phyloP scores from a whole-genome alignment of 2,888 invertebrate genomes.

The Oxystoma pomonae region DNA sequence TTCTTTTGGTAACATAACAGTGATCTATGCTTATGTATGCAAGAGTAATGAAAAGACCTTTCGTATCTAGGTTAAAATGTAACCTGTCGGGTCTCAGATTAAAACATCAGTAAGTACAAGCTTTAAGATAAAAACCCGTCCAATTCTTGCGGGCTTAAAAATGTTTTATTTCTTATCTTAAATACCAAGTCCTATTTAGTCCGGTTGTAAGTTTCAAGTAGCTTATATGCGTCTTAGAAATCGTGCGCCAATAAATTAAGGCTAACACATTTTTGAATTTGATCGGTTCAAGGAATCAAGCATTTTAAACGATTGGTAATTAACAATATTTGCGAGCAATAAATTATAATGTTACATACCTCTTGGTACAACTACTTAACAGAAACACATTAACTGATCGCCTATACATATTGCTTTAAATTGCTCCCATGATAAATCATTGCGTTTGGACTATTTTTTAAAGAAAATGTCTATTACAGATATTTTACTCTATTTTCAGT shows the following conservation, averaged over 20 bases:
- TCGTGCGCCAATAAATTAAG: constrained; percentile 3
- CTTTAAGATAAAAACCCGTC: neutral
- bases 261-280: constrained; percentile 3
- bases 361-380: neutral
- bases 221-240: neutral
- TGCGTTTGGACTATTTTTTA: too few species aligned
- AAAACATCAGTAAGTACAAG: neutral
- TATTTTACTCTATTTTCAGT: too few species aligned
- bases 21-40: too few species aligned
- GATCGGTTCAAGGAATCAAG: constrained; percentile 1
- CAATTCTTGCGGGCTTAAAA: neutral
- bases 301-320: neutral
- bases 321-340: neutral
- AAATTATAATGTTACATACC: neutral
- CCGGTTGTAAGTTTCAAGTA: neutral
- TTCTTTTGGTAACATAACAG: too few species aligned
- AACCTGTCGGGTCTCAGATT: neutral
- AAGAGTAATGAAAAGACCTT: too few species aligned
- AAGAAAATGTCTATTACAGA: too few species aligned
- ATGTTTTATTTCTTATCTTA: neutral
- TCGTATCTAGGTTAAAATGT: neutral
- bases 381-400: neutral
- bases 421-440: too few species aligned
- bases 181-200: neutral
- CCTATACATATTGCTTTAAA: too few species aligned